These are phyloP conservation scores for mouse (Mus musculus) DNA, from an alignment of 2,113 vertebrate genomes.

Conservation along the genomic window GRCm39 chr2:147017001-147017500, in stretches of 20 bases:
- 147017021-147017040: neutral
- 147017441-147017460: constrained; percentile 75
- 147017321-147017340: constrained; percentile 90
- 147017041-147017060: too few species aligned
- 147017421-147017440: constrained; percentile 75
- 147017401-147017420: constrained; percentile 59
- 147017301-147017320: constrained; percentile 82
- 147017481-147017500: constrained; percentile 91
- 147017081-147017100: neutral
- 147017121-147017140: too few species aligned
- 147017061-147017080: neutral
- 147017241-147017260: neutral
- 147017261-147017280: neutral
- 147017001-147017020: neutral
- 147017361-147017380: constrained; percentile 86
- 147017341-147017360: constrained; percentile 89
- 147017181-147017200: constrained; percentile 89
- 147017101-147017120: too few species aligned
- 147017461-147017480: constrained; percentile 91
- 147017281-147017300: constrained; percentile 72
- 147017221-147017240: neutral
- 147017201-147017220: constrained; percentile 85
- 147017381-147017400: constrained; percentile 80
- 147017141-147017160: constrained; percentile 80
- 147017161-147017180: constrained; percentile 87